Percentiles rank a stretch among this genome's conserved stretches.
These are phyloP conservation scores for Mayetiola destructor DNA, from an alignment of 2,888 invertebrate species.

Conservation along the genomic window DNA sequence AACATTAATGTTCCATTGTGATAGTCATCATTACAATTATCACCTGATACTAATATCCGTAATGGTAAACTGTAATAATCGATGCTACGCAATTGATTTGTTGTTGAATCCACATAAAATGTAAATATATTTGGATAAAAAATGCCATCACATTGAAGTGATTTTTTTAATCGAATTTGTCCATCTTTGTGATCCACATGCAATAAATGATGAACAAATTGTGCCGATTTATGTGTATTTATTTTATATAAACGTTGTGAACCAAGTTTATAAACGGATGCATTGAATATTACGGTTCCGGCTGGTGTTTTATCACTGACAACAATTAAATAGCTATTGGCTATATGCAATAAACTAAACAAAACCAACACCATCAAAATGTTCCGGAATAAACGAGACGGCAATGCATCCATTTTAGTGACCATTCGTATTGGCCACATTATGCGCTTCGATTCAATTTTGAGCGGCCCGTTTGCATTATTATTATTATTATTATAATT, in stretches of 20 bases:
- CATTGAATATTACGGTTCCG: constrained; percentile 58
- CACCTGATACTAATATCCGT: constrained; percentile 56
- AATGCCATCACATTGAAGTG: constrained; percentile 62
- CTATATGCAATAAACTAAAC: not conserved
- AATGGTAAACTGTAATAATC: constrained; percentile 72
- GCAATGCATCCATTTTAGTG: not conserved
- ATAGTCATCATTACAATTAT: constrained; percentile 45
- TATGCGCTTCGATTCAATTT: not conserved
- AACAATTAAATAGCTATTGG: constrained; percentile 39
- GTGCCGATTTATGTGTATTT: constrained; percentile 65
- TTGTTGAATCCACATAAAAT: constrained; percentile 73
- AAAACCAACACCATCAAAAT: not conserved
- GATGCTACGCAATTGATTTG: constrained; percentile 60
- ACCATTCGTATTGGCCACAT: constrained; percentile 6
- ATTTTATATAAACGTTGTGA: constrained; percentile 66
- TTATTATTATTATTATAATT: not conserved
- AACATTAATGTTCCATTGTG: constrained; percentile 36
- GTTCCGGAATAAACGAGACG: not conserved
- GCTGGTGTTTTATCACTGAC: constrained; percentile 45
- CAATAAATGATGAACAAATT: constrained; percentile 65
- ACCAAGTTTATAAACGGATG: constrained; percentile 64
- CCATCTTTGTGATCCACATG: constrained; percentile 61
- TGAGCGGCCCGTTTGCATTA: not conserved
- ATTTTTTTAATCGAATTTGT: constrained; percentile 54
- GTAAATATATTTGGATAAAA: constrained; percentile 75